Base-by-base conservation (phyloP, 2,888 invertebrate species). In the Adelphocoris suturalis region DNA sequence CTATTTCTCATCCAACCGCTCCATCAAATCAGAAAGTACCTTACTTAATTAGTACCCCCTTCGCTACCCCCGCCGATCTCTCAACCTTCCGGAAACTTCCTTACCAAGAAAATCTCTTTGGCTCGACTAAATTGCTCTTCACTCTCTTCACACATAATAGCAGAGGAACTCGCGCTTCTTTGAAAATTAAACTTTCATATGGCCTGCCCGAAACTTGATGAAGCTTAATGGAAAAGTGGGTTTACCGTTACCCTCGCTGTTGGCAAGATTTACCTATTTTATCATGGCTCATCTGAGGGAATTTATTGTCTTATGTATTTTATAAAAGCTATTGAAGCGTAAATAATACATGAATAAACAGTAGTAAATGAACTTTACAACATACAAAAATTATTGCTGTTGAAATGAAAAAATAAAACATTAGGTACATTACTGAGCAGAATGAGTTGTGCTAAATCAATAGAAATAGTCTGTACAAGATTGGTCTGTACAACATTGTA, bases 151-250 rank as follows among this genome's bases (percentile, higher is more conserved):
- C 68, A 68, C 68, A 23, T 68, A 68, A 68, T 23, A 23, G 23
- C 23, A 13, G n/a, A n/a, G 23, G 9, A 23, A 12, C 19, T 68
- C 23, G 68, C 23, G 27, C 23, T 68, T 68, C 68, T 23, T 68
- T 68, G 68, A 68, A 68, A 68, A 68, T 68, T 68, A 68, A 68
- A 68, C 68, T 68, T 68, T 68, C 68, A 68, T 68, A 68, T 23
- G 27, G 23, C 68, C 12, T 23, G 14, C 14, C 19, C 23, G 19
- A 27, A 68, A 27, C 68, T 68, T 23, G 19, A n/a, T n/a, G 61
- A 19, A n/a, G 61, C 19, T 61, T 68, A 68, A 68, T 68, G 68
- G 68, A 68, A 68, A 68, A 68, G 68, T 68, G 68, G 23, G 13
- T 23, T 68, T 23, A 23, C 19, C 12, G n/a, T 23, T 12, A 5